These are phyloP conservation scores for Furcula furcula DNA, from an alignment of 2,888 invertebrate species.

Conservation along the genomic window DNA sequence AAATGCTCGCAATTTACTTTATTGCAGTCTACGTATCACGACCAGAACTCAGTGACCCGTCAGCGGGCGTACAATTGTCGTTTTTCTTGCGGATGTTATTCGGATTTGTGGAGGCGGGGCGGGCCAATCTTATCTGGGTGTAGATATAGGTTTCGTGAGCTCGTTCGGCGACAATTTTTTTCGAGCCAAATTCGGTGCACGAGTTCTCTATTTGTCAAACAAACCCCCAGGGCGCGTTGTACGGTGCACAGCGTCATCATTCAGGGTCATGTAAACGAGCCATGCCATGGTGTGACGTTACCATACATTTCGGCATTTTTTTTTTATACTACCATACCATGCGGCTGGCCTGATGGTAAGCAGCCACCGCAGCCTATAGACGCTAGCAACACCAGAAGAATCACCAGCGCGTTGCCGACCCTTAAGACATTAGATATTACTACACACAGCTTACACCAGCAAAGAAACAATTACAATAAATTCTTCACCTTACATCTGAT, in stretches of 20 bases:
- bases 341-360: no score
- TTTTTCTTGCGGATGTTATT: slow-evolving; percentile 12
- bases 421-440: no score
- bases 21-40: slow-evolving; percentile 64
- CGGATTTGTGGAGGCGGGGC: slow-evolving; percentile 18
- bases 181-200: slow-evolving; percentile 64
- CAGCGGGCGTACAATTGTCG: slow-evolving; percentile 23
- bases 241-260: slow-evolving; percentile 36
- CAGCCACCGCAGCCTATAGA: no score
- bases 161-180: slow-evolving; percentile 68
- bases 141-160: slow-evolving; percentile 55
- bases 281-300: slow-evolving; percentile 16
- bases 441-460: no score
- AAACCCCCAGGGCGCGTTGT: slow-evolving; percentile 42
- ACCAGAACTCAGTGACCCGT: slow-evolving; percentile 45
- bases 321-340: no score
- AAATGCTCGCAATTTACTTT: slow-evolving; percentile 78
- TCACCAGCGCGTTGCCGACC: no score
- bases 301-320: slow-evolving; percentile 15
- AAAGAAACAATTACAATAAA: no score
- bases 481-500: no score
- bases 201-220: slow-evolving; percentile 74
- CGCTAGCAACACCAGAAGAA: no score
- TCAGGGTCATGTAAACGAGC: slow-evolving; percentile 21
- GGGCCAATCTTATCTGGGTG: slow-evolving; percentile 41